phyloP scores from a whole-genome alignment of 2,113 vertebrate genomes.

The Nothocercus julius region DNA sequence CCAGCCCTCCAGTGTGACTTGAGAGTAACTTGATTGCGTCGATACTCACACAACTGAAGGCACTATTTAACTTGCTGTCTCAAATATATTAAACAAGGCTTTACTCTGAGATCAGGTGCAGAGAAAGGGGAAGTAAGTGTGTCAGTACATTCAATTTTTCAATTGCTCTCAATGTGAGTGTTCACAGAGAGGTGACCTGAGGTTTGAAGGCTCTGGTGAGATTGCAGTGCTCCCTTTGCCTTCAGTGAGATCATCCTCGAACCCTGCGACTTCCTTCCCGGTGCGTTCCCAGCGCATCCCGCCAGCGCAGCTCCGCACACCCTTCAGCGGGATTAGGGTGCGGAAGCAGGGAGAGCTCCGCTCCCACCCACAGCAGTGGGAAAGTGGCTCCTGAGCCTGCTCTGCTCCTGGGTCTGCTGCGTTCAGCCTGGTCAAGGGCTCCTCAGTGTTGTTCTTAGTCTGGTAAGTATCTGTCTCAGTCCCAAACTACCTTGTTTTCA shows the following conservation, averaged over 20 bases:
- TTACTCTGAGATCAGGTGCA: not conserved
- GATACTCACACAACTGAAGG: not conserved
- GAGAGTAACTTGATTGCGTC: not conserved
- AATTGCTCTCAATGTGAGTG: not conserved
- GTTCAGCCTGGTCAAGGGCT: not conserved
- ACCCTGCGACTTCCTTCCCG: not conserved
- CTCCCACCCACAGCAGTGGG: not conserved
- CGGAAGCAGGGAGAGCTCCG: not conserved
- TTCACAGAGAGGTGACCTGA: not conserved
- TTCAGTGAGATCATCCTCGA: accelerated
- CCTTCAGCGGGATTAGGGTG: not conserved
- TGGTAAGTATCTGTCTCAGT: not conserved
- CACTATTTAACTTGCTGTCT: not conserved
- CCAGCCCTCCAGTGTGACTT: not conserved
- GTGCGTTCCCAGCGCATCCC: not conserved
- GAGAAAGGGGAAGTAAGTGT: not conserved
- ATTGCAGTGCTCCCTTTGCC: not conserved
- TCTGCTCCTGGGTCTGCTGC: not conserved
- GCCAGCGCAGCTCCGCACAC: not conserved
- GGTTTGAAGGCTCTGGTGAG: not conserved
- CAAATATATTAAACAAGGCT: not conserved
- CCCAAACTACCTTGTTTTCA: no score
- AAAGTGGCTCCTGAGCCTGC: accelerated
- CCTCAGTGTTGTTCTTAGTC: not conserved
- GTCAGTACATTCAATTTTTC: not conserved